phyloP scores from a whole-genome alignment of 2,797 vertebrate genomes.

The Sparus aurata region DNA sequence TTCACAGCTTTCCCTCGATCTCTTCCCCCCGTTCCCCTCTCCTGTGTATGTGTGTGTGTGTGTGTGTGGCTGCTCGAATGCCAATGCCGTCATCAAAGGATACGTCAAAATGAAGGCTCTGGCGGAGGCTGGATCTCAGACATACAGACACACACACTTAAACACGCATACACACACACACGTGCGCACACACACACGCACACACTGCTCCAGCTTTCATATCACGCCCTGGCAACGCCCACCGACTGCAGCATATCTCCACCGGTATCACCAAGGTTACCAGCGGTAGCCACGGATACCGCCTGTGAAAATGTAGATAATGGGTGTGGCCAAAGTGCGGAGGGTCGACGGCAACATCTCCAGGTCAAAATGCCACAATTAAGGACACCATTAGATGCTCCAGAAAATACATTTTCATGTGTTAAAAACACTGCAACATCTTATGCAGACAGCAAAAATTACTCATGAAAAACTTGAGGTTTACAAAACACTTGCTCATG shows the following conservation, averaged over 20 bases:
- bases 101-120: constrained; percentile 80
- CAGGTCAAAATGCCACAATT: constrained; percentile 18
- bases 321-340: constrained; percentile 75
- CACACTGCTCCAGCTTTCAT: constrained; percentile 77
- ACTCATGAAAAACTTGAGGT: no score
- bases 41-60: constrained; percentile 21
- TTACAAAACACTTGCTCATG: neutral
- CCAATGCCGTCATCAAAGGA: constrained; percentile 83
- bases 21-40: constrained; percentile 39
- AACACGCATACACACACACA: constrained; percentile 33
- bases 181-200: constrained; percentile 35
- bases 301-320: constrained; percentile 70
- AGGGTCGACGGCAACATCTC: constrained; percentile 44
- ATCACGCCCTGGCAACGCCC: constrained; percentile 84
- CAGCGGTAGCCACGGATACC: constrained; percentile 82
- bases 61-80: constrained; percentile 70
- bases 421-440: neutral
- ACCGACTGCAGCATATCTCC: constrained; percentile 84
- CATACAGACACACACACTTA: constrained; percentile 39
- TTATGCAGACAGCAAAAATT: no score
- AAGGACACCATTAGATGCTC: constrained; percentile 7
- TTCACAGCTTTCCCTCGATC: constrained; percentile 63
- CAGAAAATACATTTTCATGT: neutral
- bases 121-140: constrained; percentile 65
- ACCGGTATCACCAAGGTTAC: constrained; percentile 85